phyloP scores from a whole-genome alignment of 2,888 invertebrate genomes.

The Chymomyza caudatula region DNA sequence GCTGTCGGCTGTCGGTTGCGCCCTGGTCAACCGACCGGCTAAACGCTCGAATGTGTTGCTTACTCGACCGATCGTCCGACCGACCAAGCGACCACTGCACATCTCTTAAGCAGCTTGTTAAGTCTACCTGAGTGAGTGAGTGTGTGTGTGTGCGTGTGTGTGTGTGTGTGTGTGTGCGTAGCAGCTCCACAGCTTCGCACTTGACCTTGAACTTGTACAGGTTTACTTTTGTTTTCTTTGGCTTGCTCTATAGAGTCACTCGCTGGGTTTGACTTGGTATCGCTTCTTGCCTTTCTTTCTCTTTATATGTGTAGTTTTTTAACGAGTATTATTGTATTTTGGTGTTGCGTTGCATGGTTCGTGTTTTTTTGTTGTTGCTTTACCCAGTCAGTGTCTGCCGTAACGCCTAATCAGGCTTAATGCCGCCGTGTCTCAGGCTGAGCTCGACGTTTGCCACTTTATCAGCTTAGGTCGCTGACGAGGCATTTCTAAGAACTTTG shows the following conservation, averaged over 20 bases:
- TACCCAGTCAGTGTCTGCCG: conserved; percentile 1
- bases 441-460: not conserved
- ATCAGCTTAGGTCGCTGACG: not conserved
- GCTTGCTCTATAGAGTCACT: conserved; percentile 2
- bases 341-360: not conserved
- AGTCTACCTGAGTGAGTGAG: too few species aligned
- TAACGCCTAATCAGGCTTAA: conserved; percentile 62
- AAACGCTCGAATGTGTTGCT: not conserved
- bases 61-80: not conserved
- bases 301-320: conserved; percentile 1
- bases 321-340: conserved; percentile 22
- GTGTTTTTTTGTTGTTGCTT: conserved; percentile 23
- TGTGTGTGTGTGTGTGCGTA: conserved; percentile 19
- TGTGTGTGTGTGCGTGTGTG: conserved; percentile 10
- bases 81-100: conserved; percentile 27
- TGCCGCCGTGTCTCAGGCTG: conserved; percentile 40
- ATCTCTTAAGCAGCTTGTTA: conserved; percentile 38
- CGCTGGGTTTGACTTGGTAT: conserved; percentile 12
- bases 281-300: conserved; percentile 20
- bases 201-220: conserved; percentile 70
- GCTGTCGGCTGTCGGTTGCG: conserved; percentile 4
- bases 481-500: conserved; percentile 20
- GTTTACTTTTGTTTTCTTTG: conserved; percentile 72
- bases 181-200: conserved; percentile 44
- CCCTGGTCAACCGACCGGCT: conserved; percentile 5